Percentiles rank a stretch among this genome's conserved stretches.
Conservation (phyloP, 2,797 vertebrate genomes). For the Morus bassanus region DNA sequence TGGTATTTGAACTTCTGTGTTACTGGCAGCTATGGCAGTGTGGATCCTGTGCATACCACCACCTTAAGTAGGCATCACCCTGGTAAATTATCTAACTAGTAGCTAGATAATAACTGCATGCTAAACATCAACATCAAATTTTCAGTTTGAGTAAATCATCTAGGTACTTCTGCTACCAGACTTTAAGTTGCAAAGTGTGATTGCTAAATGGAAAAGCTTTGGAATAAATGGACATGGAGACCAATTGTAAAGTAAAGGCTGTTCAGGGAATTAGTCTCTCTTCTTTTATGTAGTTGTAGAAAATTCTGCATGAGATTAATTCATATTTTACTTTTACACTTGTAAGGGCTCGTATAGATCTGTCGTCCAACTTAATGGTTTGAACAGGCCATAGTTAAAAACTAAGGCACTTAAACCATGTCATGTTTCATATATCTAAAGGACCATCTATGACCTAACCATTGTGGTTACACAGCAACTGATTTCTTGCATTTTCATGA, state of each 20-base stretch:
- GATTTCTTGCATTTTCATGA: not conserved
- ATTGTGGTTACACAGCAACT: not conserved
- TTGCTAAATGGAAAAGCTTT: not conserved
- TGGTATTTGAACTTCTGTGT: not conserved
- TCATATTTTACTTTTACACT: not conserved
- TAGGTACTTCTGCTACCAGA: not conserved
- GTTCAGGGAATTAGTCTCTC: not conserved
- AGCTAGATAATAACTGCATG: not conserved
- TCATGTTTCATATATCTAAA: not conserved
- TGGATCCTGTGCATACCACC: too few species aligned
- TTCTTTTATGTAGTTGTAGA: not conserved
- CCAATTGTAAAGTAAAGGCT: not conserved
- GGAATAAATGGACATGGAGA: not conserved
- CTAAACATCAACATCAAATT: not conserved
- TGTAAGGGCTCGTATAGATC: not conserved
- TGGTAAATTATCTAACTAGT: not conserved
- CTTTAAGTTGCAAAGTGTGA: not conserved
- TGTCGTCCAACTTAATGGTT: not conserved
- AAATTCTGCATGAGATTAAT: not conserved
- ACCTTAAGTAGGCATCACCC: not conserved
- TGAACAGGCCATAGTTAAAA: not conserved
- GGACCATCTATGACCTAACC: not conserved
- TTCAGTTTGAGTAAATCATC: not conserved
- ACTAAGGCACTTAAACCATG: not conserved
- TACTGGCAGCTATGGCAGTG: not conserved